A percentile compares a stretch with the other conserved stretches of the same genome.
Conservation (phyloP, 2,797 vertebrate genomes). For the Centroberyx gerrardi region DNA sequence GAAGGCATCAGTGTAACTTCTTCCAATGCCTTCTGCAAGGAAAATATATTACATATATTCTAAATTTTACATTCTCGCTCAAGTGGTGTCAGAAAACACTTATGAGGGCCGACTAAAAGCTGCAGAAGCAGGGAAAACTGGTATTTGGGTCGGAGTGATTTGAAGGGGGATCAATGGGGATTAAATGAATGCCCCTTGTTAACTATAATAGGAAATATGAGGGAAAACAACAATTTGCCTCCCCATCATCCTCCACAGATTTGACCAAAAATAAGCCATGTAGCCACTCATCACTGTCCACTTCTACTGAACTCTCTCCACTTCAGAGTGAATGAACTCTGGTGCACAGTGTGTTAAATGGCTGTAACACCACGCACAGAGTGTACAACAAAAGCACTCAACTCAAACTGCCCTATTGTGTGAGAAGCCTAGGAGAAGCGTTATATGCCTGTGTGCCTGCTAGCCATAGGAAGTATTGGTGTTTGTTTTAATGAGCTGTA, state of each 20-base stretch:
- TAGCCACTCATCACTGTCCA: background rate
- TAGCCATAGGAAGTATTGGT: constrained; percentile 40
- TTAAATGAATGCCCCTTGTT: background rate
- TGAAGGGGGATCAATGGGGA: background rate
- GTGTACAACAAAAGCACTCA: background rate
- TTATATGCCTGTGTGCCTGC: background rate
- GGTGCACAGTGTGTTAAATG: background rate
- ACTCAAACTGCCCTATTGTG: background rate
- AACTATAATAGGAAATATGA: background rate
- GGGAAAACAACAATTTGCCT: background rate
- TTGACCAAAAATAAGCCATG: constrained; percentile 3
- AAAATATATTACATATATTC: background rate
- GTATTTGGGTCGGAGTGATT: background rate
- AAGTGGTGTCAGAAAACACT: background rate
- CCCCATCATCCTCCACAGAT: background rate
- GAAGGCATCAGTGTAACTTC: background rate
- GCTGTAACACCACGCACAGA: constrained; percentile 1
- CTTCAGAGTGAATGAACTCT: background rate
- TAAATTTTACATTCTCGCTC: background rate
- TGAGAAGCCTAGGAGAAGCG: background rate
- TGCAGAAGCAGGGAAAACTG: background rate
- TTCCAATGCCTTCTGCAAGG: background rate
- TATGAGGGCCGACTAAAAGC: background rate
- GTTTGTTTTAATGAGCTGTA: constrained; percentile 57
- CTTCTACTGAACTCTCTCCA: no score